Conservation (phyloP, 2,888 invertebrate genomes). For the Chydorus sphaericus region DNA sequence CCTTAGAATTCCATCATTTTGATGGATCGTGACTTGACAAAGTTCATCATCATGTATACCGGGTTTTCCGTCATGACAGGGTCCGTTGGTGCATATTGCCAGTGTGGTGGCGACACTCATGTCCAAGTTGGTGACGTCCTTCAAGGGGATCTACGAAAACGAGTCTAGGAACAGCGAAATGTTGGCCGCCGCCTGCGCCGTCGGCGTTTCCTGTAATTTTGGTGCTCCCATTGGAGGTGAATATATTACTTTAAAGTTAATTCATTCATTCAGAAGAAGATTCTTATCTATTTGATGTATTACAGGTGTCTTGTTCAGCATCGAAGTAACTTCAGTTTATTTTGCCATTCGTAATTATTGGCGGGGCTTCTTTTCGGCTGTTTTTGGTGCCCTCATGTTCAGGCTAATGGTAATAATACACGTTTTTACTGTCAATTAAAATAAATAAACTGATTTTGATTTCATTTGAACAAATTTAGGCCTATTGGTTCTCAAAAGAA, state of each 20-base stretch:
- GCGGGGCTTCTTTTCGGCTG: slow-evolving; percentile 96
- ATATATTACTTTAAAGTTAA: not conserved
- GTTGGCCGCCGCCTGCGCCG: slow-evolving; percentile 94
- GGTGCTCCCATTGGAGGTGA: slow-evolving; percentile 81
- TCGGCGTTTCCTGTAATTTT: slow-evolving; percentile 87
- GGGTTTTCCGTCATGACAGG: slow-evolving; percentile 37
- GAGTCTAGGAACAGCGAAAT: slow-evolving; percentile 93
- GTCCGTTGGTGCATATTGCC: slow-evolving; percentile 97
- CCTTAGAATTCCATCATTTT: too few relatives aligned
- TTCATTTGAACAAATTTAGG: slow-evolving; percentile 35
- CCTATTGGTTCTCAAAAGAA: slow-evolving; percentile 84
- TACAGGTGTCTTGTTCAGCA: slow-evolving; percentile 79
- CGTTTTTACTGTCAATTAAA: not conserved
- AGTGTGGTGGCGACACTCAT: slow-evolving; percentile 87
- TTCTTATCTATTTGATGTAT: not conserved
- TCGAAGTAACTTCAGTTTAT: slow-evolving; percentile 97
- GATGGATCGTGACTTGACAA: too few relatives aligned
- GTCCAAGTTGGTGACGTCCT: slow-evolving; percentile 81
- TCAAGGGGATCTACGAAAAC: slow-evolving; percentile 89
- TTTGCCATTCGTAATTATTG: slow-evolving; percentile 98
- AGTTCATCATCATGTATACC: not conserved
- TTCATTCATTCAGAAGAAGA: not conserved
- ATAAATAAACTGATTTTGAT: not conserved
- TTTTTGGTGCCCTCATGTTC: slow-evolving; percentile 92
- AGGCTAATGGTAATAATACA: slow-evolving; percentile 39